Conservation (phyloP, 2,113 vertebrate genomes). For the Uropsilus gracilis region DNA sequence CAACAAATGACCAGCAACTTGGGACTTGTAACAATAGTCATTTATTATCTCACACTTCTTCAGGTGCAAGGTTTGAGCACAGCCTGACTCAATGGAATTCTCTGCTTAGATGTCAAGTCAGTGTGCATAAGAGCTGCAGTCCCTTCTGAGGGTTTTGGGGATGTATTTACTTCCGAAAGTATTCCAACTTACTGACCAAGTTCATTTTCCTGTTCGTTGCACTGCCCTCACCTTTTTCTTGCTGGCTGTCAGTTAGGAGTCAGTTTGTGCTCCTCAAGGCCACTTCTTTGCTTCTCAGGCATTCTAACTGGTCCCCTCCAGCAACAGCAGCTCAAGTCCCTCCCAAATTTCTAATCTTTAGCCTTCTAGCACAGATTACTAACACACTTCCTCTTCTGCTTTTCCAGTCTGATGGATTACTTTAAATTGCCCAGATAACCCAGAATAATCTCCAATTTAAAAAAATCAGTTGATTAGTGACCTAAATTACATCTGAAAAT, state of each 20-base stretch:
- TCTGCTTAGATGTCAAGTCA: neutral
- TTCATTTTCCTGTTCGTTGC: neutral
- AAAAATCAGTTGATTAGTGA: constrained; percentile 35
- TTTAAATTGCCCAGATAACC: neutral
- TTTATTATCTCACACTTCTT: neutral
- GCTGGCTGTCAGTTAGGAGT: neutral
- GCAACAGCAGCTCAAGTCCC: neutral
- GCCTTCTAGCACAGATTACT: too few species aligned
- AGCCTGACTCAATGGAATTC: neutral
- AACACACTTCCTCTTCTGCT: constrained; percentile 21
- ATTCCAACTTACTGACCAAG: neutral
- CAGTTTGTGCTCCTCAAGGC: neutral
- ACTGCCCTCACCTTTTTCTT: neutral
- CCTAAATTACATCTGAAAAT: neutral
- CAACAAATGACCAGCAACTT: neutral
- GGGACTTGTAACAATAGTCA: neutral
- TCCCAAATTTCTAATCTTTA: neutral
- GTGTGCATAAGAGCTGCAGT: neutral
- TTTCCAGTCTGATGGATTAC: neutral
- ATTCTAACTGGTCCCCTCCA: neutral
- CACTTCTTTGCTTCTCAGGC: neutral
- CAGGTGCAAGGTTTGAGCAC: neutral
- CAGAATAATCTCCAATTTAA: constrained; percentile 1
- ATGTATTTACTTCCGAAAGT: neutral
- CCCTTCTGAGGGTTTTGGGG: neutral